Conservation (phyloP, 2,888 invertebrate species). For the Cosmia trapezina region DNA sequence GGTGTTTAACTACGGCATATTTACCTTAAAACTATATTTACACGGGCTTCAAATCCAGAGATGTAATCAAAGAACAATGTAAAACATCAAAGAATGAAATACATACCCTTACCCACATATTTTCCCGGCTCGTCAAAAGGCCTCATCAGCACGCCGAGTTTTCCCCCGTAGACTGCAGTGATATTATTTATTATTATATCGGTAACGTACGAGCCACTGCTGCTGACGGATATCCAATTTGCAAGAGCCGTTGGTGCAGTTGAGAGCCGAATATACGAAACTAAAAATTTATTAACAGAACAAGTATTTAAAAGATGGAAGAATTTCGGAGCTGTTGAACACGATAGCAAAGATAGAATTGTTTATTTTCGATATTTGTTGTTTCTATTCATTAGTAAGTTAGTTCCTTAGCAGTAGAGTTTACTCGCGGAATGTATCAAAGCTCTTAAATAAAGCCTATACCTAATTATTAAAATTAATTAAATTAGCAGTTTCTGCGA, state of each 20-base stretch:
- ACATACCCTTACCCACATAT: too few relatives aligned
- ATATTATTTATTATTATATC: neutral
- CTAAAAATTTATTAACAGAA: neutral
- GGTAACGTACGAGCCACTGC: neutral
- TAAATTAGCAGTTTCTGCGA: neutral
- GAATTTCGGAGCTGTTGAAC: neutral
- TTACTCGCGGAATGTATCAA: neutral
- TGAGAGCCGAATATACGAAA: neutral
- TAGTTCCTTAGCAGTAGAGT: neutral
- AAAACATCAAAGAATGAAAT: slow-evolving; percentile 3
- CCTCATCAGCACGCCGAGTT: neutral
- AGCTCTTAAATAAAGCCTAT: too few relatives aligned
- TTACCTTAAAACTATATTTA: neutral
- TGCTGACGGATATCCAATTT: slow-evolving; percentile 5
- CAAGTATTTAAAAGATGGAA: neutral
- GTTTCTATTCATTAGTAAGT: neutral
- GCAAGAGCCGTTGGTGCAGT: neutral
- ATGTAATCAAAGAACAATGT: neutral
- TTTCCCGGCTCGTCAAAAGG: neutral
- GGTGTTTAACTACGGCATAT: neutral
- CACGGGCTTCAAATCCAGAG: neutral
- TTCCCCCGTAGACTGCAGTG: neutral
- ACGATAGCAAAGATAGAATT: neutral
- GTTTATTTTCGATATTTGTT: neutral
- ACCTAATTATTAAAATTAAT: neutral